Percentiles rank a stretch among this genome's conserved stretches.
Conservation (phyloP, 2,113 vertebrate species). For the Actenoides lindsayi region DNA sequence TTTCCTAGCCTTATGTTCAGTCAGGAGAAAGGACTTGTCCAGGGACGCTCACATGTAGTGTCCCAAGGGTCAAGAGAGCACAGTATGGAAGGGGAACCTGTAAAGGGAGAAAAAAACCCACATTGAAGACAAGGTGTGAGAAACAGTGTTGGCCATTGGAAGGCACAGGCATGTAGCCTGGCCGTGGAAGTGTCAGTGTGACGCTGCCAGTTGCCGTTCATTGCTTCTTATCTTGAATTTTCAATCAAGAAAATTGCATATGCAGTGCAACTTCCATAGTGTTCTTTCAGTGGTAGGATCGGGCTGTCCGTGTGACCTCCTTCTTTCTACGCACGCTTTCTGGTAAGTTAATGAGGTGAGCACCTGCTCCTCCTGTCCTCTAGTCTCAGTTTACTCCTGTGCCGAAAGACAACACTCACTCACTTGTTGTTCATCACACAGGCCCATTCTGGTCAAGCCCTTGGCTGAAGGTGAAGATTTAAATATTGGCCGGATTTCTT, state of each 20-base stretch:
- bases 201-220: neutral
- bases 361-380: neutral
- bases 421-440: neutral
- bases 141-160: neutral
- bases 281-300: neutral
- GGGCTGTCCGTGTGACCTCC: neutral
- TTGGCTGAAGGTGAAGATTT: neutral
- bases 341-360: neutral
- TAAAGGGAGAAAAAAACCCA: fast-evolving
- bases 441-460: neutral
- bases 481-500: neutral
- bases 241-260: constrained; percentile 8
- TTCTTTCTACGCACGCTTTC: neutral
- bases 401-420: neutral
- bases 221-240: neutral
- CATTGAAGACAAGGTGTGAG: neutral
- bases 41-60: neutral
- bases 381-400: fast-evolving
- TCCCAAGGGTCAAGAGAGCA: neutral
- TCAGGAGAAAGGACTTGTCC: neutral
- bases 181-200: neutral
- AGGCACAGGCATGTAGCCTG: neutral
- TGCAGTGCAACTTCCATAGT: neutral
- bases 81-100: neutral
- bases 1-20: neutral